Evolutionary conservation across 2,888 invertebrate species (phyloP).

Genomic region (Synanthedon formicaeformis): DNA sequence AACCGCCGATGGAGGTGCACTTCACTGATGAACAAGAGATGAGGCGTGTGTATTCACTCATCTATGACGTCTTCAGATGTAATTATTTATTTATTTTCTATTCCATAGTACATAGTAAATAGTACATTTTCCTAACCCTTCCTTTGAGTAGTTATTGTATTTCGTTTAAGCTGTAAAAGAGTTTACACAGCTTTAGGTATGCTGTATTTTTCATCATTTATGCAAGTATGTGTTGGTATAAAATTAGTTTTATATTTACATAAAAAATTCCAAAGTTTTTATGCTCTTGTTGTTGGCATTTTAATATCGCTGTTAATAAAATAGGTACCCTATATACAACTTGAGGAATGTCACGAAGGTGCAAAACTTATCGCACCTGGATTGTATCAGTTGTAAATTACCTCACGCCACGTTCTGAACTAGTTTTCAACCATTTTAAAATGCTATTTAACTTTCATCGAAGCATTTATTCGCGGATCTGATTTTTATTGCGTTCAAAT

Average conservation of each 20-base stretch:
- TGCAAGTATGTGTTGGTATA: too few relatives aligned
- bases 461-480: neutral
- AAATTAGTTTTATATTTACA: too few relatives aligned
- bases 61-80: conserved; percentile 82
- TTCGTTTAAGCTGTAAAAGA: too few relatives aligned
- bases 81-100: conserved; percentile 16
- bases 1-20: conserved; percentile 56
- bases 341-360: conserved; percentile 15
- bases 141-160: too few relatives aligned
- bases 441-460: conserved; percentile 47
- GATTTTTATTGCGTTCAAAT: too few relatives aligned
- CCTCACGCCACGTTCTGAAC: conserved; percentile 32
- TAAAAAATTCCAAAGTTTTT: too few relatives aligned
- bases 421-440: conserved; percentile 30
- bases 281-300: neutral
- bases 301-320: neutral
- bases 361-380: conserved; percentile 13
- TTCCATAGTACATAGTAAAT: neutral
- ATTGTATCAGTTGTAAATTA: conserved; percentile 18
- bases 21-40: conserved; percentile 79
- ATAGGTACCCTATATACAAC: neutral
- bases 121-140: too few relatives aligned
- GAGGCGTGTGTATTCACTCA: conserved; percentile 78
- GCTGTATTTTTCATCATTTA: too few relatives aligned
- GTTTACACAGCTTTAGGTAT: too few relatives aligned